A percentile compares a stretch with the other conserved stretches of the same genome.
phyloP scores from a whole-genome alignment of 2,113 vertebrate species.

The Dolichallabes microphthalmus region DNA sequence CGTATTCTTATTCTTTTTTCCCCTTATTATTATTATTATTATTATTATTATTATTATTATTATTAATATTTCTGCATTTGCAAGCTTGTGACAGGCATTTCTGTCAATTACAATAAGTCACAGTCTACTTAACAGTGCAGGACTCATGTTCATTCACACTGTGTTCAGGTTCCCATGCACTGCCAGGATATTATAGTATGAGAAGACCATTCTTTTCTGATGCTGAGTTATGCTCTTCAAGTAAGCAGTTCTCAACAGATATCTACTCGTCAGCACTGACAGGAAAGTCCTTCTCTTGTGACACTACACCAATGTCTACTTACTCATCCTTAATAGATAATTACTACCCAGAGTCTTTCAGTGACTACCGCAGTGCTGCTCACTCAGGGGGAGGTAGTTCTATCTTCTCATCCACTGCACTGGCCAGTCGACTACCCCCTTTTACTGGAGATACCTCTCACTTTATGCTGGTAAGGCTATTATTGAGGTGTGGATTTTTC shows the following conservation, averaged over 20 bases:
- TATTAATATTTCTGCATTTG: background rate
- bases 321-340: constrained; percentile 81
- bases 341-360: constrained; percentile 78
- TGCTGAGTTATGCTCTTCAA: constrained; percentile 76
- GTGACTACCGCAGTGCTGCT: constrained; percentile 75
- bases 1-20: too few relatives aligned
- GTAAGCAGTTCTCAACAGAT: constrained; percentile 79
- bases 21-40: background rate
- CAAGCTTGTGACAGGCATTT: too few relatives aligned
- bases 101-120: background rate
- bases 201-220: constrained; percentile 82
- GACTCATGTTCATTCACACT: constrained; percentile 50
- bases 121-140: background rate
- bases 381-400: constrained; percentile 70
- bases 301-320: constrained; percentile 70
- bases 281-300: constrained; percentile 79
- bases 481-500: background rate
- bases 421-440: constrained; percentile 79
- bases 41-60: constrained; percentile 61
- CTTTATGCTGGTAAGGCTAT: constrained; percentile 78
- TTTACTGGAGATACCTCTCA: constrained; percentile 79
- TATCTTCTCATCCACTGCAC: constrained; percentile 74
- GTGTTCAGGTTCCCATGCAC: constrained; percentile 76
- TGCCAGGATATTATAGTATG: constrained; percentile 78
- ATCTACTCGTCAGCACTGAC: constrained; percentile 69